A percentile compares a stretch with the other conserved stretches of the same genome.
Conservation (phyloP, 2,888 invertebrate species). For the Dryobotodes eremita region DNA sequence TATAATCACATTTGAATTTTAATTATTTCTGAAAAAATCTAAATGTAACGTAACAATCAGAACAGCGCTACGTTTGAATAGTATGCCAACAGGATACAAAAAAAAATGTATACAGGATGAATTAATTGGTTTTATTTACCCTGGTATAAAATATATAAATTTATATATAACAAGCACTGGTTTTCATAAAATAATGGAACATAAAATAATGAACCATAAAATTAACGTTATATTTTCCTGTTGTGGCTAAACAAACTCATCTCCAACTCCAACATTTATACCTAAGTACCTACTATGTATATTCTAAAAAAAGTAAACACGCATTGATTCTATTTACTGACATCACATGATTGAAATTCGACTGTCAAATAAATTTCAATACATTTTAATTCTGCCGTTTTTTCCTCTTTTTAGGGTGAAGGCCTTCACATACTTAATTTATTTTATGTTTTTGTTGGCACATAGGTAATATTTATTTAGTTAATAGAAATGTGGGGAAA, state of each 20-base stretch:
- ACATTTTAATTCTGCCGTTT: conserved; percentile 16
- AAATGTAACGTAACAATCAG: no score
- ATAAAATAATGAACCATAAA: no score
- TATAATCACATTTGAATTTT: background rate
- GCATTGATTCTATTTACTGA: conserved; percentile 6
- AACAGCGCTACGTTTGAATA: background rate
- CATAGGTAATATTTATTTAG: conserved; percentile 17
- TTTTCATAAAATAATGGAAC: conserved; percentile 9
- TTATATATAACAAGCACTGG: background rate
- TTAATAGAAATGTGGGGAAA: background rate
- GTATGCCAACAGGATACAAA: background rate
- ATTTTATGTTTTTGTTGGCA: background rate
- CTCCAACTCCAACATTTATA: background rate
- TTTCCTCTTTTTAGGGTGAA: background rate
- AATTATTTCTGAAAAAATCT: no score
- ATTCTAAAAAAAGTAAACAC: conserved; percentile 14
- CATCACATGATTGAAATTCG: background rate
- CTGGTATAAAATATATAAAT: no score
- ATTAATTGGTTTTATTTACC: background rate
- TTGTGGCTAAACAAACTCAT: background rate
- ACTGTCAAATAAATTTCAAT: background rate
- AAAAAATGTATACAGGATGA: no score
- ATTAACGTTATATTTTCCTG: conserved; percentile 6
- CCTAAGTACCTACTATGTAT: no score
- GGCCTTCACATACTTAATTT: background rate